Percentiles rank a stretch among this genome's conserved stretches.
Evolutionary conservation across 2,888 invertebrate species (phyloP).

Genomic region (Kryphioiulus occultus): DNA sequence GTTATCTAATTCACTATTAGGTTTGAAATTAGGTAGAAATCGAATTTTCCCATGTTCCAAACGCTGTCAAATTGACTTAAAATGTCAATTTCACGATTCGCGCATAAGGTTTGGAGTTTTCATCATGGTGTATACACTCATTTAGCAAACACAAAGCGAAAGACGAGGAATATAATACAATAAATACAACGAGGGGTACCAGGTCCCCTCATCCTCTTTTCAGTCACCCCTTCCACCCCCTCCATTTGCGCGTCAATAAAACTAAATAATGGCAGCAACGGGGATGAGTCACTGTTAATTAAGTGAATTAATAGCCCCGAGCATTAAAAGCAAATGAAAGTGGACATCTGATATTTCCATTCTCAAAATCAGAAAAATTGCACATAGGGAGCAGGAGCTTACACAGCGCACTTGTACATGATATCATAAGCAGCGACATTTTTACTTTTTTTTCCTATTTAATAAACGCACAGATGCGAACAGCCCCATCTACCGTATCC

Average conservation of each 20-base stretch:
- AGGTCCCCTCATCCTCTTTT: neutral
- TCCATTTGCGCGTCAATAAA: constrained; percentile 17
- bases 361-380: neutral
- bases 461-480: neutral
- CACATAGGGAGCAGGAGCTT: neutral
- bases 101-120: neutral
- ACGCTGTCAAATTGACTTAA: neutral
- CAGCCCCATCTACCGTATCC: neutral
- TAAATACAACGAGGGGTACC: neutral
- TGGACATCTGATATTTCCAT: constrained; percentile 23
- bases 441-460: neutral
- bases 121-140: neutral
- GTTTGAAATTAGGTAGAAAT: neutral
- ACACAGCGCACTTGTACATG: neutral
- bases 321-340: constrained; percentile 23
- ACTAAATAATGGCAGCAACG: constrained; percentile 11
- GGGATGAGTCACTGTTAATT: constrained; percentile 15
- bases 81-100: neutral
- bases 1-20: no score
- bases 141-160: neutral
- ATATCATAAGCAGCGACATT: neutral
- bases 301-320: constrained; percentile 23
- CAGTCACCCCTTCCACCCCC: neutral
- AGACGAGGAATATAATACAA: neutral
- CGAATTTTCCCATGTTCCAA: neutral